Conservation (phyloP, 2,797 vertebrate genomes). For the Aulostomus chinensis region DNA sequence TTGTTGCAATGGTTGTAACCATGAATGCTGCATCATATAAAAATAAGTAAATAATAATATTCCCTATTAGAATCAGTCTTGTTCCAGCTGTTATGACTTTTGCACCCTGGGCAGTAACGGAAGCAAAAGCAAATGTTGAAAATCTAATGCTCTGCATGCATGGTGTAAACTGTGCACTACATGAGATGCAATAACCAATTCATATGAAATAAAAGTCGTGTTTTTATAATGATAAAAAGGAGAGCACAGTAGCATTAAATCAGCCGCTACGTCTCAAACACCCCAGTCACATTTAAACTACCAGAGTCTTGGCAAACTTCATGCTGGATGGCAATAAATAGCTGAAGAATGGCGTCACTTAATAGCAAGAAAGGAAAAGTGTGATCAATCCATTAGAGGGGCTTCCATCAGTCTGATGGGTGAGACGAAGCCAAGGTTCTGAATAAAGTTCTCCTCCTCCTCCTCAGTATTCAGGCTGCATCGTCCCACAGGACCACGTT, state of each 20-base stretch:
- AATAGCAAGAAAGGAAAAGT: conserved; percentile 27
- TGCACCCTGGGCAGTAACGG: no score
- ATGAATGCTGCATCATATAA: no score
- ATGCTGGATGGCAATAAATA: neutral
- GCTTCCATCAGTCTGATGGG: conserved; percentile 28
- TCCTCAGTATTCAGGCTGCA: conserved; percentile 39
- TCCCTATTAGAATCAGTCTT: no score
- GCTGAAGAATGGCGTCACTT: neutral
- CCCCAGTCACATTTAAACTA: neutral
- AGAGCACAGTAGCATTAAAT: conserved; percentile 1
- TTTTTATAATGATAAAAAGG: conserved; percentile 15
- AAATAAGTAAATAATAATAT: no score
- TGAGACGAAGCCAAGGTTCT: conserved; percentile 33
- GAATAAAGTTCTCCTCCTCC: conserved; percentile 21
- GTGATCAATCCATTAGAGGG: conserved; percentile 34
- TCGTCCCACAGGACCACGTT: conserved; percentile 13
- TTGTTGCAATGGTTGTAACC: no score
- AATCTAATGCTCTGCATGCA: no score
- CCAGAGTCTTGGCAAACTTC: conserved; percentile 15
- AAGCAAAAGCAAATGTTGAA: no score
- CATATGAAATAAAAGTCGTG: no score
- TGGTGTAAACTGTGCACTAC: no score
- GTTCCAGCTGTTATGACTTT: no score
- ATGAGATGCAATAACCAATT: no score
- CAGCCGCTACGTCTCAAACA: conserved; percentile 5